These are phyloP conservation scores for Scomber colias DNA, from an alignment of 2,113 vertebrate species.

Conservation along the genomic window DNA sequence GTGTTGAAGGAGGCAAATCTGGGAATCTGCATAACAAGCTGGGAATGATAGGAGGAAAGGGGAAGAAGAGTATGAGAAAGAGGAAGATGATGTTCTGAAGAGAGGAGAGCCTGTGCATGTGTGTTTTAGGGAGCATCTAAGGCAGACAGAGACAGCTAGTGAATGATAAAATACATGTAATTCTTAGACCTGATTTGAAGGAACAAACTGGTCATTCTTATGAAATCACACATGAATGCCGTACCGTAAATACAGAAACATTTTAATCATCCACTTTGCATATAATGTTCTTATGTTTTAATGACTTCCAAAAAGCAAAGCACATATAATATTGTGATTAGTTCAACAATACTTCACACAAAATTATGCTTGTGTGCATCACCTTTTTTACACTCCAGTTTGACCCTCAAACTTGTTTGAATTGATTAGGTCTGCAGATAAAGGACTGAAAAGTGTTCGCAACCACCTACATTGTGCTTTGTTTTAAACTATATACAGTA, in stretches of 20 bases:
- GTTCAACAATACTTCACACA: not conserved
- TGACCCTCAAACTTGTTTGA: conserved; percentile 5
- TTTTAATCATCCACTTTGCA: not conserved
- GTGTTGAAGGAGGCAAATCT: conserved; percentile 76
- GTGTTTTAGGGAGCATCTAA: conserved; percentile 23
- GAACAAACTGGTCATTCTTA: conserved; percentile 5
- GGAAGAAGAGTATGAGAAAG: conserved; percentile 54
- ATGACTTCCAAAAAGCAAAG: not conserved
- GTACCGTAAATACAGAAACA: not conserved
- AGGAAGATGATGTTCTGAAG: conserved; percentile 48
- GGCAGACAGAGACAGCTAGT: conserved; percentile 27
- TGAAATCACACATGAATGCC: not conserved
- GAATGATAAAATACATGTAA: conserved; percentile 40
- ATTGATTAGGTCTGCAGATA: conserved; percentile 45
- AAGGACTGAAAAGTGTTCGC: conserved; percentile 15
- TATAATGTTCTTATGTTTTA: not conserved
- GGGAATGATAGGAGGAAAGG: conserved; percentile 67
- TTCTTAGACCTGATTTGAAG: conserved; percentile 20
- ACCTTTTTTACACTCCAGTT: not conserved
- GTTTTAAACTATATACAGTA: conserved; percentile 40
- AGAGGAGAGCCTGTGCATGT: conserved; percentile 15
- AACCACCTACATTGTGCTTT: conserved; percentile 32
- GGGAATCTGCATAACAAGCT: conserved; percentile 84
- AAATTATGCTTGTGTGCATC: not conserved
- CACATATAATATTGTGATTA: no score